These are phyloP conservation scores for Xiphophorus hellerii DNA, from an alignment of 2,113 vertebrate genomes.

Conservation along the genomic window DNA sequence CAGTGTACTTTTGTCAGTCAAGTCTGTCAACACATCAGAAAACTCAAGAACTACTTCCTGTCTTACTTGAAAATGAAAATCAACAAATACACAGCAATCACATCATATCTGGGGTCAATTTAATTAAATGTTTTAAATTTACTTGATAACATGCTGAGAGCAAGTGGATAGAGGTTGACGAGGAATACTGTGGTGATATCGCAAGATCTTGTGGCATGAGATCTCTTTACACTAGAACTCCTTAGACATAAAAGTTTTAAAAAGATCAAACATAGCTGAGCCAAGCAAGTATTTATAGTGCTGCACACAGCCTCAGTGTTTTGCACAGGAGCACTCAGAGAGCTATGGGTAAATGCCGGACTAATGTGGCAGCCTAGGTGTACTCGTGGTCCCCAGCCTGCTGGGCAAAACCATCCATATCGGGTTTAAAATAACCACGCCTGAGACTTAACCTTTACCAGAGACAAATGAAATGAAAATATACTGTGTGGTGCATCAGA, in stretches of 20 bases:
- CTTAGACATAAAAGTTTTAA: not conserved
- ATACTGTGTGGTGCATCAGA: slow-evolving; percentile 76
- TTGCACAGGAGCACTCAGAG: slow-evolving; percentile 42
- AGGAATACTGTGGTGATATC: not conserved
- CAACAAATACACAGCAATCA: not conserved
- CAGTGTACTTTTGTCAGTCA: not conserved
- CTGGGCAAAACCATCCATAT: slow-evolving; percentile 83
- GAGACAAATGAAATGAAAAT: slow-evolving; percentile 84
- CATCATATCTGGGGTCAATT: not conserved
- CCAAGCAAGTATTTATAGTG: slow-evolving; percentile 10
- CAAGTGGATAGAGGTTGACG: not conserved
- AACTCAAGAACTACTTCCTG: not conserved
- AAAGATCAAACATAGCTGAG: slow-evolving; percentile 5
- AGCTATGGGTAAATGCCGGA: slow-evolving; percentile 70
- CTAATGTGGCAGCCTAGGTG: slow-evolving; percentile 69
- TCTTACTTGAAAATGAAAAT: not conserved
- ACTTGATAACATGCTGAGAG: not conserved
- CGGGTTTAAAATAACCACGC: slow-evolving; percentile 85
- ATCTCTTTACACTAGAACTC: not conserved
- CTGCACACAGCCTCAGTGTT: slow-evolving; percentile 26
- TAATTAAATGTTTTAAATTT: not conserved
- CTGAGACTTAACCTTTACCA: slow-evolving; percentile 85
- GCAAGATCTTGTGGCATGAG: not conserved
- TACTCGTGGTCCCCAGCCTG: slow-evolving; percentile 77
- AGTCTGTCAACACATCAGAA: not conserved